These are phyloP conservation scores for Thumatha senex DNA, from an alignment of 2,888 invertebrate genomes.

Conservation along the genomic window DNA sequence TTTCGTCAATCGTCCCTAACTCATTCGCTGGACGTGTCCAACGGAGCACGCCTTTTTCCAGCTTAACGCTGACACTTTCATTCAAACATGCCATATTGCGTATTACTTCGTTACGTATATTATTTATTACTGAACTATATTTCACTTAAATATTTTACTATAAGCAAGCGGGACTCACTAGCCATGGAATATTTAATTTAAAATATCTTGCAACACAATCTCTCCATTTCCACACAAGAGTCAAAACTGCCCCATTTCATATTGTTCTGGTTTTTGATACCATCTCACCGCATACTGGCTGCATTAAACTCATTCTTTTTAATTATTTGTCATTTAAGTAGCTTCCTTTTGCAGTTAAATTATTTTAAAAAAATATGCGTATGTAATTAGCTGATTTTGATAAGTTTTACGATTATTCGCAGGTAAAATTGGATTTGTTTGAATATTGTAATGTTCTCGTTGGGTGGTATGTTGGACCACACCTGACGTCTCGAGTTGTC, in stretches of 20 bases:
- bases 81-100: too few species aligned
- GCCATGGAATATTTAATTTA: too few species aligned
- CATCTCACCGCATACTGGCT: constrained; percentile 24
- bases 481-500: background rate
- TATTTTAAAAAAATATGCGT: constrained; percentile 47
- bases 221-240: constrained; percentile 5
- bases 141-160: too few species aligned
- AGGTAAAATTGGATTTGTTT: constrained; percentile 22
- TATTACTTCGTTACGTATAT: too few species aligned
- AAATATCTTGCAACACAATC: constrained; percentile 22
- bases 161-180: too few species aligned
- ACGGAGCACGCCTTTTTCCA: too few species aligned
- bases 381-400: constrained; percentile 45
- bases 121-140: too few species aligned
- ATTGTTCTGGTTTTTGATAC: constrained; percentile 33
- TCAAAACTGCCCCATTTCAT: constrained; percentile 19
- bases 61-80: too few species aligned
- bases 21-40: too few species aligned
- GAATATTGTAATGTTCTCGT: constrained; percentile 19
- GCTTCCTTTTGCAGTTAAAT: constrained; percentile 27
- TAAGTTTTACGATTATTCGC: constrained; percentile 36
- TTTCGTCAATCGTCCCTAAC: too few species aligned
- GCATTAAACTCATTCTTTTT: constrained; percentile 21
- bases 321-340: constrained; percentile 39
- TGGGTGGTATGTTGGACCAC: constrained; percentile 23